Percentiles rank a stretch among this genome's conserved stretches.
Conservation (phyloP, 2,113 vertebrate species). For the Saguinus midas region DNA sequence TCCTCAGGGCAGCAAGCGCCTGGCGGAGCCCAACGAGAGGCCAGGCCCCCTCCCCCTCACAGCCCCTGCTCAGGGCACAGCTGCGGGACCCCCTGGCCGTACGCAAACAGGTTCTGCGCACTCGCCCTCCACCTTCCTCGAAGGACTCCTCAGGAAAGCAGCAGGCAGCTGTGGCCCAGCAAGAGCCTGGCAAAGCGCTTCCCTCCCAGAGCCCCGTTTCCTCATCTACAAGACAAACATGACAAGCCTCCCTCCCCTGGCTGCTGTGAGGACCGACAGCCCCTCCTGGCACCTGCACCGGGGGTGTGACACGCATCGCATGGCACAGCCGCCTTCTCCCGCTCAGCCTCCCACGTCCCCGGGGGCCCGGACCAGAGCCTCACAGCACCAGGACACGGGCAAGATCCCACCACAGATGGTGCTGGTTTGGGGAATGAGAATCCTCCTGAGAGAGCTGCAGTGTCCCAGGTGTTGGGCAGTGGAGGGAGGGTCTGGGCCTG, state of each 20-base stretch:
- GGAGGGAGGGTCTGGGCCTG: not conserved
- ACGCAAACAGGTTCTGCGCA: not conserved
- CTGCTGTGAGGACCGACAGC: not conserved
- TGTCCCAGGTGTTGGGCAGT: no score
- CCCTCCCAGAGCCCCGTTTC: not conserved
- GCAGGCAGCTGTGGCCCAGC: not conserved
- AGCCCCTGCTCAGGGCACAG: not conserved
- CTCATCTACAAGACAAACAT: not conserved
- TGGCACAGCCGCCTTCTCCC: not conserved
- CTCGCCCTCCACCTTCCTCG: not conserved
- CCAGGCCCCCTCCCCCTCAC: not conserved
- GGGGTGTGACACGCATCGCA: not conserved
- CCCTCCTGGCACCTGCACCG: not conserved
- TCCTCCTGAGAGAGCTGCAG: rapidly evolving
- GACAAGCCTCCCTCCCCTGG: not conserved
- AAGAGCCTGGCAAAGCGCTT: not conserved
- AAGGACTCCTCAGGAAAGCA: not conserved
- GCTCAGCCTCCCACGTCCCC: rapidly evolving
- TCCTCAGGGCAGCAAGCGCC: no score
- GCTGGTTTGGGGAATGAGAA: not conserved
- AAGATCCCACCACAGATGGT: no score
- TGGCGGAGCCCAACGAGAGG: no score
- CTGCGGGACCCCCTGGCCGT: not conserved
- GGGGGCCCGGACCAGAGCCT: not conserved
- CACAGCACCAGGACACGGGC: not conserved